Evolutionary conservation across 1,140 invertebrate genomes (phyloP).

Genomic region (Trichonephila clavipes): DNA sequence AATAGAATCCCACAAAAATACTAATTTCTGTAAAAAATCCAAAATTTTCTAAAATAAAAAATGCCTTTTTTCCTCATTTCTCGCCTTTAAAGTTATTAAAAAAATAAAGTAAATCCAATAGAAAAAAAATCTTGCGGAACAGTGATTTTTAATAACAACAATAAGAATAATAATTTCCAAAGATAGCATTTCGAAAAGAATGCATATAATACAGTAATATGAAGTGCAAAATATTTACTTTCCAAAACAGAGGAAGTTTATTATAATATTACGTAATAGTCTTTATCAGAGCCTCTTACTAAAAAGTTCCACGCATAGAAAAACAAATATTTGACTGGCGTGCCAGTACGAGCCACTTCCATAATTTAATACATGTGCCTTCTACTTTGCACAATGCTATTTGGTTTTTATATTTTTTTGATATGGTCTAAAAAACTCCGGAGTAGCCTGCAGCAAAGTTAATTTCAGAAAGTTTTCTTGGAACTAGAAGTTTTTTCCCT

Average conservation of each 20-base stretch:
- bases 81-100: too few species aligned
- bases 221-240: slow-evolving; percentile 12
- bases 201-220: not conserved
- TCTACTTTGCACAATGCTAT: slow-evolving; percentile 15
- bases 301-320: not conserved
- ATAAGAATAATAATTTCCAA: too few species aligned
- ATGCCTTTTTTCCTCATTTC: too few species aligned
- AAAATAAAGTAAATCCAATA: too few species aligned
- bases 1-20: too few species aligned
- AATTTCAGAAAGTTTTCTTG: slow-evolving; percentile 39
- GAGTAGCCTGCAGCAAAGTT: slow-evolving; percentile 43
- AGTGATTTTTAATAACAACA: too few species aligned
- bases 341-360: not conserved
- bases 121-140: too few species aligned
- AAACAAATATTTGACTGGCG: slow-evolving; percentile 40
- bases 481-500: slow-evolving; percentile 12
- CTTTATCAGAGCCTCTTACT: not conserved
- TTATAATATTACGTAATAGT: not conserved
- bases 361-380: slow-evolving; percentile 31
- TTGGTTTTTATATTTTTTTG: slow-evolving; percentile 15
- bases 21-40: too few species aligned
- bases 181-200: too few species aligned
- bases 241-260: not conserved
- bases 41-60: too few species aligned
- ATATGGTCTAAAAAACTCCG: not conserved